Conservation (phyloP, 2,888 invertebrate genomes). For the Callimorpha dominula region DNA sequence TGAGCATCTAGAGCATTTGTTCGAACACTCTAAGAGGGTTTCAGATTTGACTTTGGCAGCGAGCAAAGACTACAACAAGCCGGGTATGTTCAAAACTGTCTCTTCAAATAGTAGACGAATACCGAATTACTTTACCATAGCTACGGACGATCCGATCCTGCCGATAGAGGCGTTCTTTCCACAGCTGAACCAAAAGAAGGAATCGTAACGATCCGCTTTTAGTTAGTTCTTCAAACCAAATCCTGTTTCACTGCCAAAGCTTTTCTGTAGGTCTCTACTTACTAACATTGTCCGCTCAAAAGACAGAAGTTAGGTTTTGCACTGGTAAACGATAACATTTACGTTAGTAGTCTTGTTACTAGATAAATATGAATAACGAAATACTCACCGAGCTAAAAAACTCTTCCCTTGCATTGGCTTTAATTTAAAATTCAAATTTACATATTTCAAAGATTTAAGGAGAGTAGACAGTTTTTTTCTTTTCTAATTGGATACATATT, state of each 20-base stretch:
- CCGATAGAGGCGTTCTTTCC: slow-evolving; percentile 94
- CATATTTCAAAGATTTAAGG: background rate
- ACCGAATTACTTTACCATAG: slow-evolving; percentile 90
- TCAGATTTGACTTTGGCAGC: slow-evolving; percentile 91
- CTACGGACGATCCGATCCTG: slow-evolving; percentile 92
- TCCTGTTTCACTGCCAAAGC: slow-evolving; percentile 80
- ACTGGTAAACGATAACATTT: slow-evolving; percentile 2
- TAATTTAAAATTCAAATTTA: background rate
- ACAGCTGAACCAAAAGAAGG: slow-evolving; percentile 88
- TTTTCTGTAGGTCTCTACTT: slow-evolving; percentile 49
- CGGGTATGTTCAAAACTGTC: slow-evolving; percentile 90
- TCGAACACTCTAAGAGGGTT: slow-evolving; percentile 89
- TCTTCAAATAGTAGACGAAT: slow-evolving; percentile 88
- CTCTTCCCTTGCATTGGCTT: background rate
- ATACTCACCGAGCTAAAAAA: background rate
- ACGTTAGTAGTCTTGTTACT: background rate
- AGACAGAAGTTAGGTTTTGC: slow-evolving; percentile 22
- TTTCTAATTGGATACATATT: background rate
- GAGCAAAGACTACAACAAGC: slow-evolving; percentile 90
- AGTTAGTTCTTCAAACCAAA: slow-evolving; percentile 74
- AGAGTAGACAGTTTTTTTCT: background rate
- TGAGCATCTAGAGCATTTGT: slow-evolving; percentile 76
- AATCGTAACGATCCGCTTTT: slow-evolving; percentile 75
- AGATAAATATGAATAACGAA: background rate
- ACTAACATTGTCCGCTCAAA: slow-evolving; percentile 23